Base-by-base conservation (phyloP, 1,140 invertebrate genomes). In the Belonocnema kinseyi region DNA sequence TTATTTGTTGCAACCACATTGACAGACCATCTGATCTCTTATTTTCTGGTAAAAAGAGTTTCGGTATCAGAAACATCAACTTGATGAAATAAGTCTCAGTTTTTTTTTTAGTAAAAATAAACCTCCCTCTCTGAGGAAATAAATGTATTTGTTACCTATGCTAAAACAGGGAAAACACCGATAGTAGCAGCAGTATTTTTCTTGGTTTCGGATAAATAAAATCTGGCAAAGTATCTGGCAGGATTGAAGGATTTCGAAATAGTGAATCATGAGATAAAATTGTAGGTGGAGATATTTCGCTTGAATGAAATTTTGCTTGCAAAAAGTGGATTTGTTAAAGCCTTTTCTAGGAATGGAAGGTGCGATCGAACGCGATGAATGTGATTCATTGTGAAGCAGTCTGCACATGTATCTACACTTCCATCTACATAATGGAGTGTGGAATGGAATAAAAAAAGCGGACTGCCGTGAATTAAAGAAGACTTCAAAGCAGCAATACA, bases 381-480 rank as follows among this genome's bases (percentile, higher is more conserved):
- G 58, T 33, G 58, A 61, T 61, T 61, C 58, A 61, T 61, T 61
- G 58, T 54, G 10, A 54, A 54, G 53, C n/a, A n/a, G n/a, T 54
- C 53, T 54, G 53, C 53, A 54, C 53, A 54, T 54, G 53, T 54
- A 54, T 54, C n/a, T 54, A 19, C 53, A 10, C 16, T 54, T 54
- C 53, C 17, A 54, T 54, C 53, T 54, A 54, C 53, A 54, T 54
- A 54, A 54, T 54, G 53, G 53, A 54, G 53, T 19, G 16, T 54
- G n/a, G 17, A 54, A 54, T 54, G 17, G 53, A 54, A 19, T 54
- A 33, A 52, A 78, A 80, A 80, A 80, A 78, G 73, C 51, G 46
- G 74, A 75, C 51, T 74, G 74, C 80, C 77, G 77, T 81, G 75
- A 81, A 81, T 81, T 78, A 81, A 54, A 81, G 72, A 77, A 77